phyloP scores from a whole-genome alignment of 2,113 vertebrate genomes.

The Prietella phreatophila region DNA sequence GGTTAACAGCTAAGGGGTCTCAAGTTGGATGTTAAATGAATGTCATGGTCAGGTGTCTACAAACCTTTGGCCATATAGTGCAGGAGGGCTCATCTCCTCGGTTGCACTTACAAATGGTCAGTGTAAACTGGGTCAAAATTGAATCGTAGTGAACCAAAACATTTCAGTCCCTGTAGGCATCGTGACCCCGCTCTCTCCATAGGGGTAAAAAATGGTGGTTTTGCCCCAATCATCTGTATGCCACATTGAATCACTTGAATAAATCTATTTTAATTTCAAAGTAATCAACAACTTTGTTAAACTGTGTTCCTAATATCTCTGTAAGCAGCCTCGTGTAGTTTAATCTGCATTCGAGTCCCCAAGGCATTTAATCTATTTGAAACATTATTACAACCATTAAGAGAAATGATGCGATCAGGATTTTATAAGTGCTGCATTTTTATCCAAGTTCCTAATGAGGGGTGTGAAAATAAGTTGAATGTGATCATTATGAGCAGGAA shows the following conservation, averaged over 20 bases:
- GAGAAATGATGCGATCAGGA: neutral
- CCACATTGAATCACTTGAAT: neutral
- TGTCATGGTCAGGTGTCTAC: neutral
- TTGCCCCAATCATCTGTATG: neutral
- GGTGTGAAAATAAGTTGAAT: conserved; percentile 3
- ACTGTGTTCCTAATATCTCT: neutral
- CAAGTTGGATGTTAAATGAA: neutral
- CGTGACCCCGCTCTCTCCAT: neutral
- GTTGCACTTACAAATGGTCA: neutral
- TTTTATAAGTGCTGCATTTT: neutral
- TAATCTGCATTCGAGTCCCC: neutral
- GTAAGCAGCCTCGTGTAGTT: too few relatives aligned
- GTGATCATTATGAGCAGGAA: conserved; percentile 18
- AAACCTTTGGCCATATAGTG: neutral
- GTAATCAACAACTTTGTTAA: neutral
- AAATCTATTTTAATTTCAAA: neutral
- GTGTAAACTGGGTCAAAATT: neutral
- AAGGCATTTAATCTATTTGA: neutral
- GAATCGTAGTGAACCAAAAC: neutral
- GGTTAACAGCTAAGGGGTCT: neutral
- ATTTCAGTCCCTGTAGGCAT: neutral
- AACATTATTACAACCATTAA: neutral
- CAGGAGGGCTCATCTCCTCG: neutral
- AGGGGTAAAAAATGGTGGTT: neutral
- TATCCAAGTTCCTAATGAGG: neutral